Base-by-base conservation (phyloP, 2,888 invertebrate species). In the Polydrusus cervinus region DNA sequence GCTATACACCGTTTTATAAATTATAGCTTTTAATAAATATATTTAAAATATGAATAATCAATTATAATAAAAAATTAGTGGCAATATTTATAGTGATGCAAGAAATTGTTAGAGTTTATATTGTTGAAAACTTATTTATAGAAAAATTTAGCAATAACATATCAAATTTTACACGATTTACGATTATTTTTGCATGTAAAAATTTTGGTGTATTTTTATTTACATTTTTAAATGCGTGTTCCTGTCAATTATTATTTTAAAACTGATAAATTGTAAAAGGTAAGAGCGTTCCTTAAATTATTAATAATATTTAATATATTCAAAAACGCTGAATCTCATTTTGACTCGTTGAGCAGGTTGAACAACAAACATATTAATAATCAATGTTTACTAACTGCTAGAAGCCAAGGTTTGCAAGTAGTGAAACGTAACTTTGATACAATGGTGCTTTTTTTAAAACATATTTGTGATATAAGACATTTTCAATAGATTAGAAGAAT, bases 71-170 rank as follows among this genome's bases (percentile, higher is more conserved):
- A 53, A 25, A 34, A 30, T 61, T 74, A 69, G 74, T 47, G 62
- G 74, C 74, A 74, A 74, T 74, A 74, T 69, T 74, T 60, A 69
- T 74, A 74, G 74, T 65, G 65, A 60, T 66, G 47, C 61, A 61
- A 49, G 40, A 67, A 53, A 60, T 67, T 64, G 70, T 74, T 74
- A 74, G 74, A 45, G 70, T 74, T 74, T 53, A 64, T 74, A 70
- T 71, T 71, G 67, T 71, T 71, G 66, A 66, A 25, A 30, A 66
- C 43, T 18, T 65, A 60, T 66, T 69, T 61, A 49, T 61, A 70
- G 30, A 75, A 16, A 55, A 47, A 47, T 20, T 71, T 71, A 75
- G 75, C 75, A 75, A 75, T 75, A 75, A 75, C 75, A 75, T 75
- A 75, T 75, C 75, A 75, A 40, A 16, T 55, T 55, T 53, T 62